These are phyloP conservation scores for Aulostomus chinensis DNA, from an alignment of 2,797 vertebrate genomes.

Conservation along the genomic window DNA sequence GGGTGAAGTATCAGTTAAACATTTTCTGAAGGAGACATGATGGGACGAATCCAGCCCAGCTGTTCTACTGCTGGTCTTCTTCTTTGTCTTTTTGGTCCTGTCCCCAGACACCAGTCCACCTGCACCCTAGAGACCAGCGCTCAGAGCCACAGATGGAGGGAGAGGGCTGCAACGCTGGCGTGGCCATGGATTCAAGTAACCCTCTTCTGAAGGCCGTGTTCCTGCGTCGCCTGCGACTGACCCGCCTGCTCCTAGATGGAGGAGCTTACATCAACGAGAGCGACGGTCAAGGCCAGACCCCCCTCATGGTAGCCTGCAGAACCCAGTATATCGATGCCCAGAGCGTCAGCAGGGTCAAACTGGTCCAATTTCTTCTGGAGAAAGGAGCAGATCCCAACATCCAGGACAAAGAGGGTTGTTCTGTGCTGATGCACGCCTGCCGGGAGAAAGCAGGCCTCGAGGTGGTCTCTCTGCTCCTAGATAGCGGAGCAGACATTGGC, in stretches of 20 bases:
- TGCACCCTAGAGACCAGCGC: conserved; percentile 22
- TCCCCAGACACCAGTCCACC: conserved; percentile 20
- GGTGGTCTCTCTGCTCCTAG: conserved; percentile 85
- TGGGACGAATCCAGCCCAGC: too few relatives aligned
- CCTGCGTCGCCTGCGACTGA: conserved; percentile 89
- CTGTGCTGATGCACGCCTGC: conserved; percentile 92
- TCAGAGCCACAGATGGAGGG: conserved; percentile 47
- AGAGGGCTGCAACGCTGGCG: conserved; percentile 63
- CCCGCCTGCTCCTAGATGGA: conserved; percentile 89
- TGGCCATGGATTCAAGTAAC: conserved; percentile 80
- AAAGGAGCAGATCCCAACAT: conserved; percentile 93
- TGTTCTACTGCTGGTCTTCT: too few relatives aligned
- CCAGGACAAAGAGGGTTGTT: conserved; percentile 91
- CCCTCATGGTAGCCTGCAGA: conserved; percentile 90
- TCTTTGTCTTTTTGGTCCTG: background rate
- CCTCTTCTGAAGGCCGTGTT: conserved; percentile 90
- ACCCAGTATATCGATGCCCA: conserved; percentile 85
- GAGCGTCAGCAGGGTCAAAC: conserved; percentile 86
- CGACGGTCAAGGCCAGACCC: conserved; percentile 88
- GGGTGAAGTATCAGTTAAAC: too few relatives aligned
- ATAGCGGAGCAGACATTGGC: conserved; percentile 84
- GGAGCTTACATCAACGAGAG: conserved; percentile 94
- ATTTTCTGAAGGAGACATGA: too few relatives aligned
- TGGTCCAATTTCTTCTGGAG: conserved; percentile 91
- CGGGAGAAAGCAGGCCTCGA: conserved; percentile 82